These are phyloP conservation scores for Rattus rattus DNA, from an alignment of 2,113 vertebrate species.

Conservation along the genomic window DNA sequence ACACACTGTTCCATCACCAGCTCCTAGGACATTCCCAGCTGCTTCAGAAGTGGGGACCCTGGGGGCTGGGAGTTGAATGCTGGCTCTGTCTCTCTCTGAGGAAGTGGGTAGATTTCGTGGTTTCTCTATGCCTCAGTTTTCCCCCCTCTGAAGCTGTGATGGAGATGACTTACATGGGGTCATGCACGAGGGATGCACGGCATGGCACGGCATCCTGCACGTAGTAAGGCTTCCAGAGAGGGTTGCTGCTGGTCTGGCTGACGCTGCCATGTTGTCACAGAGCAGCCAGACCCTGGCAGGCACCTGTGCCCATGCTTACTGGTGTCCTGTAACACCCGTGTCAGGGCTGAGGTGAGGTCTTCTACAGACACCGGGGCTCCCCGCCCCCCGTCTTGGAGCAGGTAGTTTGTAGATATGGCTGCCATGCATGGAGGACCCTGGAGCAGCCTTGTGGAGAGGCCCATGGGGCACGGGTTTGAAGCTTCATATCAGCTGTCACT, in stretches of 20 bases:
- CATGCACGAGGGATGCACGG: fast-evolving
- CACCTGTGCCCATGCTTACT: not conserved
- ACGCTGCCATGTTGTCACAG: not conserved
- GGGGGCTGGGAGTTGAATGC: not conserved
- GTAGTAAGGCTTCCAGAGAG: not conserved
- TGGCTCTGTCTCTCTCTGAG: not conserved
- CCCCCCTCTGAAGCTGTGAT: fast-evolving
- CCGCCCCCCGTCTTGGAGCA: not conserved
- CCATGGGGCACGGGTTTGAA: not conserved
- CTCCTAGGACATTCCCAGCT: not conserved
- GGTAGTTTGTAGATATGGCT: not conserved
- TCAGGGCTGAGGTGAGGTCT: not conserved
- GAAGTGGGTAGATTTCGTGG: too few relatives aligned
- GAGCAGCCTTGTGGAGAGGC: not conserved
- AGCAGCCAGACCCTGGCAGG: not conserved
- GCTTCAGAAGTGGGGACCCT: not conserved
- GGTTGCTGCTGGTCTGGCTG: not conserved
- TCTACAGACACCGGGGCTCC: not conserved
- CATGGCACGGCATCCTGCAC: not conserved
- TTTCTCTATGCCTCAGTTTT: not conserved
- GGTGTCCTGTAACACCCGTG: not conserved
- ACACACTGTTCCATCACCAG: too few relatives aligned
- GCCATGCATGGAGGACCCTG: not conserved
- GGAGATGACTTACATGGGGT: fast-evolving
- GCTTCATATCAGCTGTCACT: too few relatives aligned